Evolutionary conservation across 2,797 vertebrate genomes (phyloP).

Genomic region (Discoglossus pictus): DNA sequence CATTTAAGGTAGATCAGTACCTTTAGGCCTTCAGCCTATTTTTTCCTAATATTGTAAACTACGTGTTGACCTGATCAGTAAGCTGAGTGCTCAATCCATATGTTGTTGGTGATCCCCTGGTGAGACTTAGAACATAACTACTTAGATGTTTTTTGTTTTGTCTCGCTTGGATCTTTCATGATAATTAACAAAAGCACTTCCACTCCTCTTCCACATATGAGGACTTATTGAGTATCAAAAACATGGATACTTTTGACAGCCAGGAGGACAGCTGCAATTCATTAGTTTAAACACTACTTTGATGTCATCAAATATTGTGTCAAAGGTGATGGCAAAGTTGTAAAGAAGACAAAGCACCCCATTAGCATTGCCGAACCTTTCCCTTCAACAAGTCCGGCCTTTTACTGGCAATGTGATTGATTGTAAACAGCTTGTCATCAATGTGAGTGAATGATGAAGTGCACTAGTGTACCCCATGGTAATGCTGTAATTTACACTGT

Average conservation of each 20-base stretch:
- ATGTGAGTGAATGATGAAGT: constrained; percentile 29
- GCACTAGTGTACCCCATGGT: neutral
- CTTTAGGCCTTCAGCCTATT: too few relatives aligned
- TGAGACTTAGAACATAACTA: too few relatives aligned
- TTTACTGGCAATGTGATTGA: constrained; percentile 34
- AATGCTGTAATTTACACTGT: constrained; percentile 10
- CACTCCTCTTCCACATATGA: neutral
- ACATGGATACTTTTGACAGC: constrained; percentile 6
- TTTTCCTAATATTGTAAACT: too few relatives aligned
- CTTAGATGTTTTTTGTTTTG: constrained; percentile 8
- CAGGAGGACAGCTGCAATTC: constrained; percentile 25
- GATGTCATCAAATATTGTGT: constrained; percentile 38
- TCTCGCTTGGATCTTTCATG: neutral
- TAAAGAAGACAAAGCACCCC: constrained; percentile 46
- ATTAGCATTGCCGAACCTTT: constrained; percentile 23
- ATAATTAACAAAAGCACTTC: constrained; percentile 21
- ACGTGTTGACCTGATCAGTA: too few relatives aligned
- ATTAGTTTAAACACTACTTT: constrained; percentile 28
- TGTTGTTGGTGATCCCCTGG: too few relatives aligned
- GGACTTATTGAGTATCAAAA: constrained; percentile 17
- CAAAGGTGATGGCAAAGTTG: constrained; percentile 41
- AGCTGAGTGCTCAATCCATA: too few relatives aligned
- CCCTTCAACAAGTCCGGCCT: constrained; percentile 7
- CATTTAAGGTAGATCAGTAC: too few relatives aligned
- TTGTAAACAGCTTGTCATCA: constrained; percentile 28